Conservation (phyloP, 2,113 vertebrate genomes). For the Camelus dromedarius region DNA sequence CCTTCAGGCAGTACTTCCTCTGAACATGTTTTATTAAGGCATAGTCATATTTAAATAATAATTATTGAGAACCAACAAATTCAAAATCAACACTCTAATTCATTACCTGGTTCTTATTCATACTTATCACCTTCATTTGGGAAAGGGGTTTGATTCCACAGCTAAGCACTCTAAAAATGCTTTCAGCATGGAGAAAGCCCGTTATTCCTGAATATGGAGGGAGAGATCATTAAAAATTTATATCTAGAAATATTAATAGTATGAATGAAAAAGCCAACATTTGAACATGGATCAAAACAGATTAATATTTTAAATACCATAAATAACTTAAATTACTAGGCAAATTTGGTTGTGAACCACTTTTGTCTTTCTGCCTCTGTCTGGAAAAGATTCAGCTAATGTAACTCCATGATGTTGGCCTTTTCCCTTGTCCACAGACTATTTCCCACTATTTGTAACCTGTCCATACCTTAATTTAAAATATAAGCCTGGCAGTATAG, state of each 20-base stretch:
- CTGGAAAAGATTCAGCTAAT: neutral
- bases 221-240: neutral
- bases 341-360: neutral
- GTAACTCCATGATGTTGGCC: neutral
- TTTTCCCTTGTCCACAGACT: neutral
- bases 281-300: neutral
- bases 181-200: neutral
- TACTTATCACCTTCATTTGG: neutral
- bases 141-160: neutral
- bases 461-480: neutral
- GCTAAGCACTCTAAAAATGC: neutral
- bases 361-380: neutral
- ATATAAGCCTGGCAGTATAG: neutral
- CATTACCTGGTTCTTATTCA: neutral
- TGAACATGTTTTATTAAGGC: neutral
- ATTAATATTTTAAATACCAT: constrained; percentile 29
- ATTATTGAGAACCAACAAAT: neutral
- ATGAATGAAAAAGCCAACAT: constrained; percentile 12
- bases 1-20: neutral
- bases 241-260: neutral
- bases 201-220: neutral
- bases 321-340: neutral
- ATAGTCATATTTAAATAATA: neutral
- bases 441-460: neutral
- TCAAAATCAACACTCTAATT: constrained; percentile 10